Base-by-base conservation (phyloP, 2,113 vertebrate species). In the Anser brachyrhynchus region DNA sequence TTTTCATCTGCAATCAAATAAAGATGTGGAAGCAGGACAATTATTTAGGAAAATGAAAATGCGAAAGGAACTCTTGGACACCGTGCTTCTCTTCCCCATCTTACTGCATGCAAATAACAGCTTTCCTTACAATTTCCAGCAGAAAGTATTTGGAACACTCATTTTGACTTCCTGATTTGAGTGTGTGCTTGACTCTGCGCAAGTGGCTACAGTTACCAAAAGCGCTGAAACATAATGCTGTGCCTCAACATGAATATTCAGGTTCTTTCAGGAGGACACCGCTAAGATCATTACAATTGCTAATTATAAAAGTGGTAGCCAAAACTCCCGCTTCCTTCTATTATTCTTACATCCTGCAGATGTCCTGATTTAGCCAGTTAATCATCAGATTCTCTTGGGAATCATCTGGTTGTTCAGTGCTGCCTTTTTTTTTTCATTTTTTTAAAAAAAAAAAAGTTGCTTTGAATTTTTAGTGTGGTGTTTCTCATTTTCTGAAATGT, bases 341-440 rank as follows among this genome's bases (percentile, higher is more conserved):
- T 98, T 98, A 97, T 98, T 97, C 96, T 96, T 87, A 95, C 96
- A 97, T 98, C 97, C 97, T 98, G 97, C 97, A 98, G 98, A 97
- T 98, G 98, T 97, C 95, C 96, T 95, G 81, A 97, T 93, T 93
- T 94, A 95, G 96, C 95, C 89, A 94, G 85, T 84, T 95, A 93
- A 95, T 97, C 94, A 97, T 89, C 91, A 93, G 79, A 96, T 73
- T 94, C 89, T 95, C 96, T 89, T 57, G 84, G 82, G 94, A 95
- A 91, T 95, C 95, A 97, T 97, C 95, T 94, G 88, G 75, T 84
- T 1, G 13, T 59, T 97, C 75, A 70, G 76, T 89, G 37, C 22
- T 79, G 46, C 17, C 33, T 74, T 35, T 84, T 87, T 65, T 5
- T 37, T 37, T 64, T 61, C 33, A 10, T 54, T 77, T 35, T 84